A percentile compares a stretch with the other conserved stretches of the same genome.
phyloP scores from a whole-genome alignment of 2,888 invertebrate genomes.

The Lasioglossum malachurum region DNA sequence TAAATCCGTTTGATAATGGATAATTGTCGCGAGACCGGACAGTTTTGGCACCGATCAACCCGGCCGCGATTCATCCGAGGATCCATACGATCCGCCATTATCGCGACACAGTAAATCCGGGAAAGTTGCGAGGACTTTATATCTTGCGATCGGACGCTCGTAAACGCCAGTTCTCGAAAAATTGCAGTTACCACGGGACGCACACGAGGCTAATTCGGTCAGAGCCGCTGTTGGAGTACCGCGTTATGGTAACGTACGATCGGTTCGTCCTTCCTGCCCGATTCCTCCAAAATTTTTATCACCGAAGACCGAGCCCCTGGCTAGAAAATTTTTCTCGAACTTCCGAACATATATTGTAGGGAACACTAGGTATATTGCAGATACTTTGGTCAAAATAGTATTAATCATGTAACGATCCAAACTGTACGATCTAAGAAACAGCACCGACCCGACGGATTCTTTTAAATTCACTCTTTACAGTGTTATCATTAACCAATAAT shows the following conservation, averaged over 20 bases:
- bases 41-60: slow-evolving; percentile 15
- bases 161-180: neutral
- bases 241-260: slow-evolving; percentile 39
- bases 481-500: neutral
- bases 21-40: neutral
- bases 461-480: no score
- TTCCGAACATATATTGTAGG: neutral
- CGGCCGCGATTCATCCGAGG: neutral
- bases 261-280: slow-evolving; percentile 5
- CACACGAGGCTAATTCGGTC: slow-evolving; percentile 32
- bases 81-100: slow-evolving; percentile 8
- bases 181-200: slow-evolving; percentile 30
- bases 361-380: neutral
- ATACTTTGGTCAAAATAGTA: neutral
- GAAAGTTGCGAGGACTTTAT: slow-evolving; percentile 5
- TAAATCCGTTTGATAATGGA: slow-evolving; percentile 21
- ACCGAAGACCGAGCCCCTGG: neutral
- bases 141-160: neutral
- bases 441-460: no score
- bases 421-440: no score
- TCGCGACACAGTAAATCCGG: slow-evolving; percentile 2
- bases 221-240: neutral
- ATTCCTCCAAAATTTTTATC: neutral
- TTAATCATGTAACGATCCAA: no score
- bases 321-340: neutral